These are phyloP conservation scores for Allophyes oxyacanthae DNA, from an alignment of 2,888 invertebrate species.

Conservation along the genomic window DNA sequence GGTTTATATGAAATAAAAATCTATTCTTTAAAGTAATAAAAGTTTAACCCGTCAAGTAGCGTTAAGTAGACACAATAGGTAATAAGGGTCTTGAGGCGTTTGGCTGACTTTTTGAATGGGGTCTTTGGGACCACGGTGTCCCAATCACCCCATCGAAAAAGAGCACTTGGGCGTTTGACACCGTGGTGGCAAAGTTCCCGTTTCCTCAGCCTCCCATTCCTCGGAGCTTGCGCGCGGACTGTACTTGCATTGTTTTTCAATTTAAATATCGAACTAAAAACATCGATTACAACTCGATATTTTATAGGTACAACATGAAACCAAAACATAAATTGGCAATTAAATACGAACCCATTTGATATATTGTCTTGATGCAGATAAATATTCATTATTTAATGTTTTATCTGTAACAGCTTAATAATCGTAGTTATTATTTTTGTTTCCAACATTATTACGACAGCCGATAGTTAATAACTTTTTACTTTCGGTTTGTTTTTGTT, in stretches of 20 bases:
- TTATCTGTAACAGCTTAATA: slow-evolving; percentile 22
- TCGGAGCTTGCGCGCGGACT: no score
- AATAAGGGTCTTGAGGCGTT: no score
- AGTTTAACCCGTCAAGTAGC: no score
- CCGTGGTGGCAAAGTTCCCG: no score
- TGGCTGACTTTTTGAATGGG: no score
- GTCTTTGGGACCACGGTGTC: no score
- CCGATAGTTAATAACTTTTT: slow-evolving; percentile 39
- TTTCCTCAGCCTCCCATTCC: no score
- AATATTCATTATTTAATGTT: slow-evolving; percentile 25
- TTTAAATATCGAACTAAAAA: neutral
- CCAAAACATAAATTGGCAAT: slow-evolving; percentile 43
- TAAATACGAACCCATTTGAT: slow-evolving; percentile 29
- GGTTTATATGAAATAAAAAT: no score
- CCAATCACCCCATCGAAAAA: no score
- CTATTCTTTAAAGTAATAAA: no score
- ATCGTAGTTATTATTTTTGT: slow-evolving; percentile 29
- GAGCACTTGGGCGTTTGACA: no score
- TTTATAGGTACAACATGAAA: neutral
- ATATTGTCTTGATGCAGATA: slow-evolving; percentile 18
- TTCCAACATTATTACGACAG: slow-evolving; percentile 14
- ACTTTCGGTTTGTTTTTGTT: slow-evolving; percentile 24
- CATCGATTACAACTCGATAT: neutral
- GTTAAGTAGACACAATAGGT: no score
- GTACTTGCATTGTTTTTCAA: neutral